Base-by-base conservation (phyloP, 1,140 invertebrate genomes). In the Leptopilina boulardi region DNA sequence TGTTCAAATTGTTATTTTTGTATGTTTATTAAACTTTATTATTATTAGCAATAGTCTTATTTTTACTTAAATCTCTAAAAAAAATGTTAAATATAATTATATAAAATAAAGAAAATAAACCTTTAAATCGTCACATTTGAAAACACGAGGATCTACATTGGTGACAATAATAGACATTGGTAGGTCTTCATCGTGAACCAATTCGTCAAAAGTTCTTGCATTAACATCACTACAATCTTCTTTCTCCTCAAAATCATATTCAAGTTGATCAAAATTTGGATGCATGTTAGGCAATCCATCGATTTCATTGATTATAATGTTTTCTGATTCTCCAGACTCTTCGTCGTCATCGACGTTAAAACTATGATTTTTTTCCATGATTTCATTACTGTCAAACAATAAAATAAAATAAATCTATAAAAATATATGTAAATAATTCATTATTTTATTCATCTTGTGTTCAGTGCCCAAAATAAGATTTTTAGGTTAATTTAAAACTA, bases 131-230 rank as follows among this genome's bases (percentile, higher is more conserved):
- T 95, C 93, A 82, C 93, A 92, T 74, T 93, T 93, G 87, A 98
- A 98, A 76, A 98, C 94, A 78, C 94, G 91, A 74, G 93, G 94
- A 86, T 96, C 94, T 75, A 98, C 94, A 90, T 97, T 97, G 13
- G 97, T 97, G 13, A 98, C 96, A 78, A 98, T 98, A 42, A 98
- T 92, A 44, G 96, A 97, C 76, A 94, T 97, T 26, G 97, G 96
- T 82, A 97, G 91, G 89, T 97, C 96, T 87, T 96, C 96, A 85
- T 95, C 94, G 8, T 92, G 87, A 77, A 94, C 91, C 1, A 93
- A 86, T 81, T 94, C 93, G 56, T 95, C 93, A 76, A 95, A 89
- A 10, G 89, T 90, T 77, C 86, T 88, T 13, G 85, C 78, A 42
- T 82, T 85, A 9, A 82, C 59, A 77, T 87, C 83, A 41, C 84